Evolutionary conservation across 2,113 vertebrate species (phyloP), one percentile per base, ranked within the genome.

Genomic region (Bubo scandiacus): DNA sequence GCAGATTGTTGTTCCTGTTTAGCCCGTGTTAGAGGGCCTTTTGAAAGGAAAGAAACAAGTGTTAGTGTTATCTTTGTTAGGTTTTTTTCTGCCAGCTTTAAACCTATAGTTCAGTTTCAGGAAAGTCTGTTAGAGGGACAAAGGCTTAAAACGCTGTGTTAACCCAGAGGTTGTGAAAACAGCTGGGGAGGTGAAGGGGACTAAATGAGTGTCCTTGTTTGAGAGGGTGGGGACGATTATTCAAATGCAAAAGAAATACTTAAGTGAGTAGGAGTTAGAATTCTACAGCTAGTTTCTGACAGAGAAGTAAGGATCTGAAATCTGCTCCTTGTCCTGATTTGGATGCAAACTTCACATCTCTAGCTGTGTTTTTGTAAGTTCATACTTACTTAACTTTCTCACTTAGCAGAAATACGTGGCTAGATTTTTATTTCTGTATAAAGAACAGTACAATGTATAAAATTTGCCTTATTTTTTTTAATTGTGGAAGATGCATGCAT

Each of bases 1-100:
- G 4, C 0, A 10, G 3, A 1, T 11, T 0, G 0, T 1, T 3
- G 0, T 6, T 2, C 0, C 0, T 73, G 21, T 17, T 4, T 21
- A 10, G 8, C 5, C 1, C 49, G 0, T 7, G 2, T n/a, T 52
- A 4, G n/a, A 8, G 6, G 7, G 3, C 0, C 1, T 45, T 9
- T 11, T 38, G 6, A 73, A 21, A 70, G 2, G 3, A 65, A 4
- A 19, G 17, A 2, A 17, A 15, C 6, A 4, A 11, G 2, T 0
- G 1, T 32, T 36, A 8, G 1, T 23, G 1, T 13, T 78, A 9
- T 15, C 2, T 45, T 55, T 40, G 1, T 42, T 3, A 16, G 12
- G 5, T 0, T 79, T 8, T 61, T 61, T 74, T 75, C 1, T 22
- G 12, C n/a, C 3, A 30, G 1, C 6, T 38, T 38, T 58, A 2